These are phyloP conservation scores for Hemitrygon akajei DNA, from an alignment of 2,797 vertebrate species.

Conservation along the genomic window DNA sequence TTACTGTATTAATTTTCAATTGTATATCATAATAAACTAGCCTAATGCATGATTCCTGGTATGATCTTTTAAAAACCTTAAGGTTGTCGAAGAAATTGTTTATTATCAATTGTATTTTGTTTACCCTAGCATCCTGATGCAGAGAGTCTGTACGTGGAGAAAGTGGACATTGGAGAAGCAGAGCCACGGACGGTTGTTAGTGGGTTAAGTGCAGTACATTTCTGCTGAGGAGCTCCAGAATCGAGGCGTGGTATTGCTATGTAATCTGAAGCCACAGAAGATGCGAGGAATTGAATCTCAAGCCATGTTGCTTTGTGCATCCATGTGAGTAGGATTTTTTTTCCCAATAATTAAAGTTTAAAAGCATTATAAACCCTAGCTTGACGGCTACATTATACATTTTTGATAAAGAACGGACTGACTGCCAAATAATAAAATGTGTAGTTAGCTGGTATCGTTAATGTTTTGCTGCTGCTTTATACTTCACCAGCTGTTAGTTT, in stretches of 20 bases:
- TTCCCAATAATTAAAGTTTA: too few relatives aligned
- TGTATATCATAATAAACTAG: neutral
- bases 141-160: conserved; percentile 84
- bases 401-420: neutral
- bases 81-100: neutral
- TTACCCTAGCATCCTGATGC: conserved; percentile 81
- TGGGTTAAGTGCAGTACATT: conserved; percentile 80
- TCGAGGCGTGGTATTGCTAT: conserved; percentile 80
- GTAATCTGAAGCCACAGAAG: conserved; percentile 93
- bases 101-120: conserved; percentile 7
- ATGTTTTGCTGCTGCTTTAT: neutral
- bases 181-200: conserved; percentile 87
- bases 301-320: conserved; percentile 91
- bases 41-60: neutral
- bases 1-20: neutral
- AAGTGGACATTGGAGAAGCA: conserved; percentile 82
- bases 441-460: neutral
- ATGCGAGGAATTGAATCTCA: conserved; percentile 94
- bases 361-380: neutral
- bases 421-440: neutral
- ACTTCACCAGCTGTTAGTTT: neutral
- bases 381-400: neutral
- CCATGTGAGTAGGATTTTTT: conserved; percentile 62
- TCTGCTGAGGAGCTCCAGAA: conserved; percentile 78
- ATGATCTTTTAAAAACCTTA: neutral